A percentile compares a stretch with the other conserved stretches of the same genome.
These are phyloP conservation scores for Ctenosaura bakeri DNA, from an alignment of 2,797 vertebrate genomes.

Conservation along the genomic window DNA sequence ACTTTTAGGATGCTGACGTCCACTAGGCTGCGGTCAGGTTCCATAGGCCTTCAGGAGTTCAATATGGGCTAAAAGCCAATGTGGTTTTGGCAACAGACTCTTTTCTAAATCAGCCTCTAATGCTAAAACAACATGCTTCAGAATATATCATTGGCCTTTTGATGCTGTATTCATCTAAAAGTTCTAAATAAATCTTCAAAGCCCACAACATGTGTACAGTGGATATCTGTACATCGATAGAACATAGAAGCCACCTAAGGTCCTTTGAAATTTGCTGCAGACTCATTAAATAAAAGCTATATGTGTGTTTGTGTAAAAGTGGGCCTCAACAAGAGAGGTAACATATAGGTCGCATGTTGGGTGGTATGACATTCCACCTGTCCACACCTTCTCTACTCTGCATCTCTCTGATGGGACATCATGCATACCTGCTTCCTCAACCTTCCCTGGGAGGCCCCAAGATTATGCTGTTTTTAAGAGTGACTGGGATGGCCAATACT, in stretches of 20 bases:
- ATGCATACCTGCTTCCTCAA: no score
- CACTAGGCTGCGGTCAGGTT: not conserved
- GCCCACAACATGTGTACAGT: slow-evolving; percentile 1
- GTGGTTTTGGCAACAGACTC: slow-evolving; percentile 10
- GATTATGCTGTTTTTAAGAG: not conserved
- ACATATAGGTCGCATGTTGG: not conserved
- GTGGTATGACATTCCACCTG: slow-evolving; percentile 12
- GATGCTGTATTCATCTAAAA: not conserved
- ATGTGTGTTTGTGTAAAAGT: not conserved
- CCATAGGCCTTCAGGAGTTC: accelerated
- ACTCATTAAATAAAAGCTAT: slow-evolving; percentile 37
- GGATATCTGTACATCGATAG: not conserved
- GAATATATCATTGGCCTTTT: slow-evolving; percentile 48
- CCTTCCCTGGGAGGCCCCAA: not conserved
- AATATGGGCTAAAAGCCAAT: not conserved
- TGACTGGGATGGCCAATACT: no score
- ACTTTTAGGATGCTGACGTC: slow-evolving; percentile 7
- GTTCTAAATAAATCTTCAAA: slow-evolving; percentile 52
- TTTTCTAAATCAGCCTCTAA: slow-evolving; percentile 27
- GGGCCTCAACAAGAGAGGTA: not conserved
- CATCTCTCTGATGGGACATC: not conserved
- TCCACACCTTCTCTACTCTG: not conserved
- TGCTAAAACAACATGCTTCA: slow-evolving; percentile 56
- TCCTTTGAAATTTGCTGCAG: slow-evolving; percentile 33
- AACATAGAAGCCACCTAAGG: not conserved